phyloP scores from a whole-genome alignment of 1,140 invertebrate genomes.

The Drosophila nasuta region DNA sequence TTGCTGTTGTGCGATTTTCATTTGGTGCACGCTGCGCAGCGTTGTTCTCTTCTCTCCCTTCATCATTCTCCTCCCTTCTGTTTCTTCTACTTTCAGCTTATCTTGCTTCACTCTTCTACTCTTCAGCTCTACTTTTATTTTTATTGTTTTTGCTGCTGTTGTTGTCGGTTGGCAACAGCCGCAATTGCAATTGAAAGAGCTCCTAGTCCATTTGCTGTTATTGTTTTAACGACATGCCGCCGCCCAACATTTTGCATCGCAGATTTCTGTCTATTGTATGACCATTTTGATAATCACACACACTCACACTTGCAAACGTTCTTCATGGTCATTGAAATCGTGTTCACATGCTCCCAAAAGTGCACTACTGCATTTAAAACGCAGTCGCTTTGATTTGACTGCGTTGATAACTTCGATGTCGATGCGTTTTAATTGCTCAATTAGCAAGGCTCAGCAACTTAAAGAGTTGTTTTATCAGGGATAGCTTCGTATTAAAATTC shows the following conservation, averaged over 20 bases:
- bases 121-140: neutral
- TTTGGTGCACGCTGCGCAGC: neutral
- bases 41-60: neutral
- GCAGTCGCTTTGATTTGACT: neutral
- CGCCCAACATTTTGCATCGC: neutral
- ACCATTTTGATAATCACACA: constrained; percentile 1
- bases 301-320: neutral
- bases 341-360: neutral
- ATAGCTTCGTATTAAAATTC: too few relatives aligned
- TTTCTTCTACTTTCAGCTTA: too few relatives aligned
- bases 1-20: constrained; percentile 25
- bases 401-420: neutral
- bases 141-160: constrained; percentile 3
- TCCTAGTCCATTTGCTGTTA: constrained; percentile 4
- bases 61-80: neutral
- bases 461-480: too few relatives aligned
- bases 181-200: too few relatives aligned
- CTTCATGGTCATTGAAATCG: neutral
- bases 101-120: too few relatives aligned
- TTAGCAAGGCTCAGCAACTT: too few relatives aligned
- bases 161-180: neutral
- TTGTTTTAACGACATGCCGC: constrained; percentile 2
- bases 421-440: neutral
- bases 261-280: neutral
- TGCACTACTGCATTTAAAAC: neutral